These are phyloP conservation scores for Oryzaephilus surinamensis DNA, from an alignment of 1,140 invertebrate genomes.

Conservation along the genomic window DNA sequence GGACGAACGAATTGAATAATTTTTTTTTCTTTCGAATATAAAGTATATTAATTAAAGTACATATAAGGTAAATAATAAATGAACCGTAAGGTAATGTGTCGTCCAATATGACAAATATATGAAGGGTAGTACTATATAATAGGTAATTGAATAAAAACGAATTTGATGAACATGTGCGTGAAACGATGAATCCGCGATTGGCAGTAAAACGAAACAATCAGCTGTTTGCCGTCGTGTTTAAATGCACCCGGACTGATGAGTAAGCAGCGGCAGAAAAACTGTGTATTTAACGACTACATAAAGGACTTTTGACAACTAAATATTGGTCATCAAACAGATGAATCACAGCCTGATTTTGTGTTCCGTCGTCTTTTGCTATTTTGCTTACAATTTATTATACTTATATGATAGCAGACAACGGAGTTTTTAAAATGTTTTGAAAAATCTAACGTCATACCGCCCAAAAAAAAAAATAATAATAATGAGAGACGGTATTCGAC, in stretches of 20 bases:
- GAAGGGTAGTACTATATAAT: too few species aligned
- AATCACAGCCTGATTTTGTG: constrained; percentile 39
- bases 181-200: constrained; percentile 14
- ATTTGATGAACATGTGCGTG: constrained; percentile 5
- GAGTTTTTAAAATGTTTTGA: constrained; percentile 24
- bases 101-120: too few species aligned
- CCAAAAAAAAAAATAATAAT: too few species aligned
- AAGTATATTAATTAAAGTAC: too few species aligned
- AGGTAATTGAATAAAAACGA: too few species aligned
- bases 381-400: too few species aligned
- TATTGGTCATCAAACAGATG: constrained; percentile 36
- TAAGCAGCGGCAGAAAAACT: constrained; percentile 24
- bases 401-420: constrained; percentile 13
- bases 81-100: too few species aligned
- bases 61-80: too few species aligned
- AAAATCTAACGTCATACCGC: constrained; percentile 18
- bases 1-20: constrained; percentile 23
- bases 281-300: constrained; percentile 11
- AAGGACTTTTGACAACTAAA: constrained; percentile 33
- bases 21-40: too few species aligned
- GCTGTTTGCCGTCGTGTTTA: constrained; percentile 9
- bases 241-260: constrained; percentile 15
- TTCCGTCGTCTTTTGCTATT: too few species aligned
- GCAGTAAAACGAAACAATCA: constrained; percentile 20
- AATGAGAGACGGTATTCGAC: constrained; percentile 20